Conservation (phyloP, 2,797 vertebrate genomes). For the Cirrhinus molitorella region DNA sequence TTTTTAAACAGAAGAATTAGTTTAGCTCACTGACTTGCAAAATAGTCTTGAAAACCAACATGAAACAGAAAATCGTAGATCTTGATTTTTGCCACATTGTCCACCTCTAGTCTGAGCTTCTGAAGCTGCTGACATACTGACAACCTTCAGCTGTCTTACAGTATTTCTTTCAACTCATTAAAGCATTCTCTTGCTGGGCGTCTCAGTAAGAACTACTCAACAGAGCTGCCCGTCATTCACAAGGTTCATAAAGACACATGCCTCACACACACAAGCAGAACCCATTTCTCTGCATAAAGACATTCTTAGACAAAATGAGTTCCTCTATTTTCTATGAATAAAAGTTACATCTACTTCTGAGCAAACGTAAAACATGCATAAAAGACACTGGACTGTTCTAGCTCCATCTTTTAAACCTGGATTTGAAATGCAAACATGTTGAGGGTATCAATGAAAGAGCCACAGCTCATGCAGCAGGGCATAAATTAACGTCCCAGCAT, state of each 20-base stretch:
- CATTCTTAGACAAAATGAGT: too few species aligned
- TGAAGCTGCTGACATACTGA: background rate
- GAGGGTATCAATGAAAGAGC: too few species aligned
- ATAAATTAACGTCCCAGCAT: background rate
- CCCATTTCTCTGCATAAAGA: too few species aligned
- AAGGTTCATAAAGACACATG: background rate
- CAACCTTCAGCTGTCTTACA: conserved; percentile 3
- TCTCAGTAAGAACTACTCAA: conserved; percentile 1
- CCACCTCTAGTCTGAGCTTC: background rate
- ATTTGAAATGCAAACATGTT: too few species aligned
- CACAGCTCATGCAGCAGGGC: background rate
- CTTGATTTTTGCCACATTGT: too few species aligned
- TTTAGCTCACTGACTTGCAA: background rate
- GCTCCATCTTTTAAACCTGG: too few species aligned
- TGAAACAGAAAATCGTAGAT: background rate
- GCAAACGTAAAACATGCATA: too few species aligned
- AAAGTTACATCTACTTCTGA: too few species aligned
- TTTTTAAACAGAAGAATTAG: background rate
- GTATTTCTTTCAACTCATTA: conserved; percentile 22
- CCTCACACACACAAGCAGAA: too few species aligned
- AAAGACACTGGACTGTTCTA: too few species aligned
- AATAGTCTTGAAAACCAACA: background rate
- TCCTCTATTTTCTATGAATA: too few species aligned
- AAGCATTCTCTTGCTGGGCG: background rate
- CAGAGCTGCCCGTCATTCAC: background rate